Evolutionary conservation across 2,797 vertebrate genomes (phyloP).

Genomic region (Phrynocephalus forsythii): DNA sequence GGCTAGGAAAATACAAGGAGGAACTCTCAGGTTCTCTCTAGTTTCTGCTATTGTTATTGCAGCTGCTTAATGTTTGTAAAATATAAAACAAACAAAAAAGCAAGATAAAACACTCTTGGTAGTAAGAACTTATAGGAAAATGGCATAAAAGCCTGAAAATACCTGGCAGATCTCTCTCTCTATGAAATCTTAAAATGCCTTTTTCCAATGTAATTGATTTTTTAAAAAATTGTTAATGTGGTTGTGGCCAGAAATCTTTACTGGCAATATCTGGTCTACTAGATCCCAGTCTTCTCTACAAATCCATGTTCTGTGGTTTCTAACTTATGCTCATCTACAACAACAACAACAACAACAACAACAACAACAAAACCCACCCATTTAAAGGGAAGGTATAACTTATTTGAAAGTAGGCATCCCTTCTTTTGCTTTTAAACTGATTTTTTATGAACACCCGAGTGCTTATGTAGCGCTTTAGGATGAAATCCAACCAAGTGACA

Average conservation of each 20-base stretch:
- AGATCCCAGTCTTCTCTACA: neutral
- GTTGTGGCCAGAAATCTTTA: neutral
- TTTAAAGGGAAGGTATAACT: neutral
- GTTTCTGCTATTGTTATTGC: no score
- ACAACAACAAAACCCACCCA: neutral
- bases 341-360: no score
- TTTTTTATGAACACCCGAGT: slow-evolving; percentile 64
- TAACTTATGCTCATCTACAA: neutral
- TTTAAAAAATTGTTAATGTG: no score
- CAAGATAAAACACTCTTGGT: no score
- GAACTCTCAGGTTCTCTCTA: no score
- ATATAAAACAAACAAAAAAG: no score
- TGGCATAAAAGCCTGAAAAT: no score
- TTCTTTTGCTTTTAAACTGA: slow-evolving; percentile 34
- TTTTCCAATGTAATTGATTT: neutral
- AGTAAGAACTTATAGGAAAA: no score
- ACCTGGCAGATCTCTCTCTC: no score
- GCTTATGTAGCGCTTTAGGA: slow-evolving; percentile 60
- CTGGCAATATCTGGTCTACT: neutral
- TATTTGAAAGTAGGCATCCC: slow-evolving; percentile 9
- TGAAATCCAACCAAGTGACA: slow-evolving; percentile 67
- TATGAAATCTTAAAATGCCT: no score
- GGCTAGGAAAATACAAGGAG: no score
- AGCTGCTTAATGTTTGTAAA: no score
- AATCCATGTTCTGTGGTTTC: neutral